A percentile compares a stretch with the other conserved stretches of the same genome.
Conservation (phyloP, 2,888 invertebrate species). For the Dermolepida albohirtum region DNA sequence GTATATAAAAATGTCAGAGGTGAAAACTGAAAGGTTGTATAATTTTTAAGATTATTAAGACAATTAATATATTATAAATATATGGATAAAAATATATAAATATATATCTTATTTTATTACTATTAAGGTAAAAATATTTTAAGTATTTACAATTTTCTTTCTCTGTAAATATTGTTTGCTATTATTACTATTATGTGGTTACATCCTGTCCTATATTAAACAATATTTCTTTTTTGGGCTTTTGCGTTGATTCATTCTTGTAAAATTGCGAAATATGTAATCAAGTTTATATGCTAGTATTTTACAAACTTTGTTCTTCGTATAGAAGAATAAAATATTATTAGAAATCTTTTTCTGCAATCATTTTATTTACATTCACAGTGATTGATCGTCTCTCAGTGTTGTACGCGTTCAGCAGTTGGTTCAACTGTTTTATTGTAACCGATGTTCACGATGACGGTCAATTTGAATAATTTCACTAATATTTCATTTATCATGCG, state of each 20-base stretch:
- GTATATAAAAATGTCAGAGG: constrained; percentile 48
- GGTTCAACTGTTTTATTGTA: too few species aligned
- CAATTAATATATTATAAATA: constrained; percentile 52
- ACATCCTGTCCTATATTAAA: neutral
- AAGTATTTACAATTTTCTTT: constrained; percentile 53
- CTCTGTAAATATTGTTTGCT: constrained; percentile 61
- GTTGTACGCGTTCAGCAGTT: too few species aligned
- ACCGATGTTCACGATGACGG: neutral
- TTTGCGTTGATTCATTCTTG: too few species aligned
- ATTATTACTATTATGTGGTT: constrained; percentile 48
- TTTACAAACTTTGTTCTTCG: too few species aligned
- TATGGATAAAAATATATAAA: constrained; percentile 41
- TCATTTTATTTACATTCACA: too few species aligned
- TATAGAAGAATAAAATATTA: too few species aligned
- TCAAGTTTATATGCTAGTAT: too few species aligned
- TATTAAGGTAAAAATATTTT: constrained; percentile 48
- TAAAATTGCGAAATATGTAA: too few species aligned
- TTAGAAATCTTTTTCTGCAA: too few species aligned
- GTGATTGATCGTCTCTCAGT: too few species aligned
- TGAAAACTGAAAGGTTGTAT: constrained; percentile 56
- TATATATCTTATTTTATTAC: constrained; percentile 52
- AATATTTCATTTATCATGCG: constrained; percentile 24
- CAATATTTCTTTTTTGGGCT: constrained; percentile 4
- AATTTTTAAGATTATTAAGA: constrained; percentile 52
- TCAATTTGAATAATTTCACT: constrained; percentile 32